phyloP scores from a whole-genome alignment of 2,797 vertebrate species.

The Enteromius radiatus region DNA sequence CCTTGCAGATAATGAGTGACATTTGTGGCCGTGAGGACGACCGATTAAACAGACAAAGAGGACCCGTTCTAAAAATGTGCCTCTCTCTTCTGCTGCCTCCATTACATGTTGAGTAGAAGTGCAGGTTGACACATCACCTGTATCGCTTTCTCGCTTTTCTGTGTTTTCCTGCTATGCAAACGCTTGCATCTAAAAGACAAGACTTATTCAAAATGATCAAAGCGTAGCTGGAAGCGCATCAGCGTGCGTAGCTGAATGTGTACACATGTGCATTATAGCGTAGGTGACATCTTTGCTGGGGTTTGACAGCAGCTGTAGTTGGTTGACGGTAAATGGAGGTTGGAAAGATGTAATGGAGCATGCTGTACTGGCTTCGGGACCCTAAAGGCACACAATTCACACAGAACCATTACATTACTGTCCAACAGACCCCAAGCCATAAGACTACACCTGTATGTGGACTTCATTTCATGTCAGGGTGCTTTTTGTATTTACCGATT shows the following conservation, averaged over 20 bases:
- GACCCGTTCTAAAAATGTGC: background rate
- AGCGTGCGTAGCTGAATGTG: background rate
- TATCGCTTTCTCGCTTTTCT: background rate
- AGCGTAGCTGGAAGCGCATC: background rate
- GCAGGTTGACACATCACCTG: background rate
- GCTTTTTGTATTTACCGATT: background rate
- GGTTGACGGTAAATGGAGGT: background rate
- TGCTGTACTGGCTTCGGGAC: background rate
- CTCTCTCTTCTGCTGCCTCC: background rate
- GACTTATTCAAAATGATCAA: conserved; percentile 37
- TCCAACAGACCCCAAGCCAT: background rate
- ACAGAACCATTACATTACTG: background rate
- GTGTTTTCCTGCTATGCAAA: conserved; percentile 27
- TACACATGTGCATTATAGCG: background rate
- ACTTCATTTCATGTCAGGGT: background rate
- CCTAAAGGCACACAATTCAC: background rate
- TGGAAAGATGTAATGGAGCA: conserved; percentile 18
- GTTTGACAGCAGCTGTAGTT: conserved; percentile 7
- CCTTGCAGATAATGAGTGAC: conserved; percentile 41
- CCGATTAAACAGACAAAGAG: conserved; percentile 34
- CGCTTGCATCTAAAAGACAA: conserved; percentile 32
- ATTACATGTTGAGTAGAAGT: conserved; percentile 11
- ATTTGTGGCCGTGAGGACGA: background rate
- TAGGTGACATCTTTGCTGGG: background rate
- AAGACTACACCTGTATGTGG: background rate